Evolutionary conservation across 2,888 invertebrate species (phyloP), one percentile per base, ranked within the genome.

Genomic region (Hofmannophila pseudospretella): DNA sequence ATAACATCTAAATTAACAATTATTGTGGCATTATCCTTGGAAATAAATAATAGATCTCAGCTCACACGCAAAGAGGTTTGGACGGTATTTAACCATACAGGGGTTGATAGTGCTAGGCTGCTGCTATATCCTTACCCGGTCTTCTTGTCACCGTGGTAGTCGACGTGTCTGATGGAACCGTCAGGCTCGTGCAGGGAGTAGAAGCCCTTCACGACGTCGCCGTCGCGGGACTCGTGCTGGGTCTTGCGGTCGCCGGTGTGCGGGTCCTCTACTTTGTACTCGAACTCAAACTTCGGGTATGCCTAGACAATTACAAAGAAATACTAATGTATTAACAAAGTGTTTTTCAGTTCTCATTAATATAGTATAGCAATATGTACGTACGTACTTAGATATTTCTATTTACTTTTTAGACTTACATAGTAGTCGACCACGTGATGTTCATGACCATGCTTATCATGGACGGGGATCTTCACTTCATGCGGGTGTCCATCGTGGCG

Each of bases 401-500:
- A n/a, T n/a, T n/a, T n/a, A n/a, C n/a, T n/a, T n/a, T n/a, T n/a
- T n/a, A n/a, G 14, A 35, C 39, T 35, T 11, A 39, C 39, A 10
- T 39, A 30, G 19, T 39, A 39, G 36, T 39, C 35, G n/a, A 23
- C 7, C n/a, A n/a, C 23, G 32, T 52, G 43, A 7, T 32, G 45
- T 10, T 43, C 61, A 29, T 65, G 59, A 4, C 60, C 64, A 7
- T 66, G 59, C 34, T 63, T 66, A 14, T 67, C 67, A 32, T 66
- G 59, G 10, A 63, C 54, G 1, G 47, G 42, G 7, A 58, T 51
- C 1, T 53, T 46, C n/a, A 76, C 65, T 0, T 54, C 52, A 19
- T 78, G 66, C 5, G 61, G 77, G 27, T 60, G 81, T 11, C 68
- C 80, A 41, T 59, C 61, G 52, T 80, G 54, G 33, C 78, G 56